Evolutionary conservation across 2,888 invertebrate genomes (phyloP).

Genomic region (Agrochola circellaris): DNA sequence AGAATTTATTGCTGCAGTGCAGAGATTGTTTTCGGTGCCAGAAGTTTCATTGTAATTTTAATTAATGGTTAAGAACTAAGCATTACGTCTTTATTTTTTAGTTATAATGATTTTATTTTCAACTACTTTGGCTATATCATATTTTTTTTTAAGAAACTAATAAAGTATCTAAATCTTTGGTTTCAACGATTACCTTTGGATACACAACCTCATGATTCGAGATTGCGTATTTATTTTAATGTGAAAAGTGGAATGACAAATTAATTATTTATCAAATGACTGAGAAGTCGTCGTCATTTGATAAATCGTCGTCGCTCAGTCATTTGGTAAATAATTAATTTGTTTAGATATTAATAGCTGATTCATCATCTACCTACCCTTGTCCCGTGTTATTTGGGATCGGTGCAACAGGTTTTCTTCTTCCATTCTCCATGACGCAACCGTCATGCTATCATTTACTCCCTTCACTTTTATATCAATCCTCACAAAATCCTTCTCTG

Average conservation of each 20-base stretch:
- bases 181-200: background rate
- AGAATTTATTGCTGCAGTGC: constrained; percentile 25
- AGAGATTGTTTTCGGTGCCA: background rate
- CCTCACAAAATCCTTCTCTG: background rate
- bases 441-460: no score
- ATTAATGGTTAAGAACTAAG: background rate
- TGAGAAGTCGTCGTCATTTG: no score
- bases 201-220: no score
- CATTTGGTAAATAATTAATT: background rate
- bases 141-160: background rate
- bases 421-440: no score
- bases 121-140: background rate
- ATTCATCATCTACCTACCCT: background rate
- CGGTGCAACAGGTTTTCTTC: background rate
- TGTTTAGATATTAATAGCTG: background rate
- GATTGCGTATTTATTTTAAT: background rate
- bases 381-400: background rate
- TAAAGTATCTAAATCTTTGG: background rate
- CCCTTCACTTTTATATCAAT: background rate
- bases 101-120: background rate
- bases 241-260: background rate
- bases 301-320: no score
- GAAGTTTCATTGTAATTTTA: background rate
- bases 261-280: no score
- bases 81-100: background rate